phyloP scores from a whole-genome alignment of 2,888 invertebrate species.

The Coremacera marginata region DNA sequence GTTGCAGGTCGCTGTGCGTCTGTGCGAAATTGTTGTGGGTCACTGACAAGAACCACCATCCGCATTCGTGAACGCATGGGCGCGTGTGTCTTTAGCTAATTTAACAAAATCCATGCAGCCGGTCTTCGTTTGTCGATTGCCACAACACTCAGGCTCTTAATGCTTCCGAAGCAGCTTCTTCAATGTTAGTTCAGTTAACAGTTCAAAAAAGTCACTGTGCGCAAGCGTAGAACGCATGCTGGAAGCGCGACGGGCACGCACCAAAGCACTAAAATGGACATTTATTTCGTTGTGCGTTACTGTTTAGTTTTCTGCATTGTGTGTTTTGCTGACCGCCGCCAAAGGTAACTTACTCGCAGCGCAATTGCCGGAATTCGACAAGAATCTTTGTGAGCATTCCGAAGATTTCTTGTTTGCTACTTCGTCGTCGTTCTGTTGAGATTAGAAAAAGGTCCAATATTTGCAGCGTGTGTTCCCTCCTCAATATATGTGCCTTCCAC shows the following conservation, averaged over 20 bases:
- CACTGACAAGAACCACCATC: conserved; percentile 29
- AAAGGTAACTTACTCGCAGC: conserved; percentile 51
- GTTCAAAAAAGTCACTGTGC: conserved; percentile 28
- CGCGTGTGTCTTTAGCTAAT: conserved; percentile 25
- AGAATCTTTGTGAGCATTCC: conserved; percentile 61
- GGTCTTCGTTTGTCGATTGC: not conserved
- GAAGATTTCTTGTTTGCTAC: conserved; percentile 45
- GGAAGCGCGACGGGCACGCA: conserved; percentile 47
- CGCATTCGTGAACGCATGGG: not conserved
- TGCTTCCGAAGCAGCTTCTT: conserved; percentile 3
- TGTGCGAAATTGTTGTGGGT: conserved; percentile 8
- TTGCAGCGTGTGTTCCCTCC: not conserved
- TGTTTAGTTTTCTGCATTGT: conserved; percentile 9
- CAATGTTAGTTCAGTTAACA: not conserved
- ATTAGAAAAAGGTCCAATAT: conserved; percentile 23
- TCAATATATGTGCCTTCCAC: not conserved
- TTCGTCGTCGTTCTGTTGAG: conserved; percentile 35
- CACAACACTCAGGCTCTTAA: not conserved
- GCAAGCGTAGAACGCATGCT: not conserved
- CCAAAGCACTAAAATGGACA: conserved; percentile 54
- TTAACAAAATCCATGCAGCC: not conserved
- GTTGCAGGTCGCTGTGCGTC: conserved; percentile 1
- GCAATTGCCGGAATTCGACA: conserved; percentile 53
- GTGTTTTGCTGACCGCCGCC: conserved; percentile 51
- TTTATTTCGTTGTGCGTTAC: conserved; percentile 11